Percentiles rank a stretch among this genome's conserved stretches.
Evolutionary conservation across 2,113 vertebrate species (phyloP).

Genomic region (Hipposideros armiger): DNA sequence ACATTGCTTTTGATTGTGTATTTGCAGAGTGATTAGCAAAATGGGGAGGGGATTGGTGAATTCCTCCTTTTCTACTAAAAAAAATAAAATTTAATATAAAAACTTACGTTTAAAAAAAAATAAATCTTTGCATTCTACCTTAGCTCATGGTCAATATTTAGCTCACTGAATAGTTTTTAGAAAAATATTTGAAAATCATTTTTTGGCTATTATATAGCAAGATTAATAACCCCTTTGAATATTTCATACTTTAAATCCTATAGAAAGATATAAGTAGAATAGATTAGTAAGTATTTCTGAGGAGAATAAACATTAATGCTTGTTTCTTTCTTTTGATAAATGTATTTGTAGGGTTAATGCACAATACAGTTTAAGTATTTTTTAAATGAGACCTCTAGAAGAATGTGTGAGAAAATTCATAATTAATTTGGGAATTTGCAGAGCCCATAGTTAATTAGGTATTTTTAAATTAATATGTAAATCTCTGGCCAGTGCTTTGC

Average conservation of each 20-base stretch:
- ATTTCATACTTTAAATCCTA: constrained; percentile 29
- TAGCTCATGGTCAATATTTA: neutral
- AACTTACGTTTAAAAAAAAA: constrained; percentile 12
- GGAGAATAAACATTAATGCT: neutral
- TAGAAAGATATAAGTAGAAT: neutral
- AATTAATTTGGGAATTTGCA: constrained; percentile 75
- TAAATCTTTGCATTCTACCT: neutral
- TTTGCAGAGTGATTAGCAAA: neutral
- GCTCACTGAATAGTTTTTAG: neutral
- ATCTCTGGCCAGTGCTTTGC: constrained; percentile 38
- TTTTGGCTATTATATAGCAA: constrained; percentile 29
- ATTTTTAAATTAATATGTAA: constrained; percentile 62
- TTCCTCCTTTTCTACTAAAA: neutral
- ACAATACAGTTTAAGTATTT: constrained; percentile 18
- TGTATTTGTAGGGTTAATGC: neutral
- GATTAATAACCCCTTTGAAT: constrained; percentile 1
- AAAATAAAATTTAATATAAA: neutral
- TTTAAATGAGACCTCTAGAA: constrained; percentile 30
- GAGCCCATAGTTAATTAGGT: constrained; percentile 60
- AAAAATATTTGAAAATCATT: constrained; percentile 3
- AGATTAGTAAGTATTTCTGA: constrained; percentile 4
- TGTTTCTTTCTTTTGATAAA: constrained; percentile 17
- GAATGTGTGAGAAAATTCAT: neutral
- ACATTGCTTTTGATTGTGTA: neutral
- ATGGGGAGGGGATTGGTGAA: neutral